Base-by-base conservation (phyloP, 2,888 invertebrate species). In the Drosophila imparisetae region DNA sequence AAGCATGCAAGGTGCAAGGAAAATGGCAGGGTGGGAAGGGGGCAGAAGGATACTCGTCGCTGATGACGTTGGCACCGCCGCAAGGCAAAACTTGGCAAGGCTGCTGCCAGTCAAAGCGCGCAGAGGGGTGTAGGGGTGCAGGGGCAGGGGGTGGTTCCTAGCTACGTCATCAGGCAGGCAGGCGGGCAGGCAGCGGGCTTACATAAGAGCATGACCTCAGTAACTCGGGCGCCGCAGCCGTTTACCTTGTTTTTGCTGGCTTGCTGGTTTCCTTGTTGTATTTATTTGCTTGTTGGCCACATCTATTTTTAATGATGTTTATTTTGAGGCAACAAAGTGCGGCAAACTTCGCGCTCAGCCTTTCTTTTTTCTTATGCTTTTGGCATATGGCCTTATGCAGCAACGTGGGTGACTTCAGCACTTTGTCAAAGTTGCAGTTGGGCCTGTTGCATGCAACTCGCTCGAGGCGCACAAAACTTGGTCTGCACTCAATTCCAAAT, bases 141-240 rank as follows among this genome's bases (percentile, higher is more conserved):
- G 30, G 54, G 8, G 27, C 8, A 13, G 21, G 27, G 6, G 11
- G 36, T 24, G 40, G 13, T 21, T 52, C 50, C n/a, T 38, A 62
- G 55, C 64, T 45, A 66, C 75, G 79, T 78, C 83, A 75, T 74
- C 70, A 32, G 63, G 55, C 64, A 60, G 67, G 18, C 32, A 3
- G 49, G 50, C 32, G 1, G 53, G 34, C 66, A 29, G 62, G 57
- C 66, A 59, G 8, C 15, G 45, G 67, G 69, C 81, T 84, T 88
- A 88, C 75, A 72, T 83, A 84, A 83, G 18, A 29, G 86, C 75
- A 80, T 83, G 83, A 83, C 89, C 89, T 83, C 83, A 88, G 80
- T 66, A 60, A 49, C 32, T 48, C 15, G 15, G 63, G 29, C 64
- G 34, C 34, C 48, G 38, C 36, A 24, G 45, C 27, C 34, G 50